Evolutionary conservation across 2,888 invertebrate genomes (phyloP).

Genomic region (Lumbricus terrestris): DNA sequence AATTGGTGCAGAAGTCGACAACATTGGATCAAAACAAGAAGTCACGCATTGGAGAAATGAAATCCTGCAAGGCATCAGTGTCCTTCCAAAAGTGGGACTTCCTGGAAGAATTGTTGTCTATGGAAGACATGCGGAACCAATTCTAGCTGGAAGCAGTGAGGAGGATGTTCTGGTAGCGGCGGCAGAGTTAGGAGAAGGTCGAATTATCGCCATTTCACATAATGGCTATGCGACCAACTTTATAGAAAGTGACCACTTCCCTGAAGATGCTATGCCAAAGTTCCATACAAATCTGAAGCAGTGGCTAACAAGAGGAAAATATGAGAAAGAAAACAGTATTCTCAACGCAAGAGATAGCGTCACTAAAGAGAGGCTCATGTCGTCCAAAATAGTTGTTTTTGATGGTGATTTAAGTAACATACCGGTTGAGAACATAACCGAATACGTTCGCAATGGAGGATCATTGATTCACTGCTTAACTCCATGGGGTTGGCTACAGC

Average conservation of each 20-base stretch:
- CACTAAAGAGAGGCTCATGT: not conserved
- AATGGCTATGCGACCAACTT: conserved; percentile 15
- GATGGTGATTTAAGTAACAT: not conserved
- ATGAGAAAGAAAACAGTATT: not conserved
- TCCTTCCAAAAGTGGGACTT: conserved; percentile 12
- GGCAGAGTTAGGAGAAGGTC: conserved; percentile 29
- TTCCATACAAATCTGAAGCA: not conserved
- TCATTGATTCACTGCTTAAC: conserved; percentile 35
- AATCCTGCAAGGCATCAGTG: not conserved
- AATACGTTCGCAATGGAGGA: conserved; percentile 33
- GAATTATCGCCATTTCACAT: conserved; percentile 32
- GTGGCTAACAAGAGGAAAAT: not conserved
- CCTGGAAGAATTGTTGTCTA: conserved; percentile 25
- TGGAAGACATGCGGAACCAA: conserved; percentile 19
- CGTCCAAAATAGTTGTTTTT: not conserved
- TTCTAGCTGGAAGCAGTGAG: conserved; percentile 23
- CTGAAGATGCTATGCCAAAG: not conserved
- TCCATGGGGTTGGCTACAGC: conserved; percentile 40
- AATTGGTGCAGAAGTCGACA: no score
- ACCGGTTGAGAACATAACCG: not conserved
- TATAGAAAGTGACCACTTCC: not conserved
- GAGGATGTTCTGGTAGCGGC: conserved; percentile 27
- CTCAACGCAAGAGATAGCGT: not conserved
- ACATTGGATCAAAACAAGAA: no score
- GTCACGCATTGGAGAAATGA: not conserved